Evolutionary conservation across 2,888 invertebrate genomes (phyloP), one percentile per base, ranked within the genome.

Genomic region (Venustoraphidia nigricollis): DNA sequence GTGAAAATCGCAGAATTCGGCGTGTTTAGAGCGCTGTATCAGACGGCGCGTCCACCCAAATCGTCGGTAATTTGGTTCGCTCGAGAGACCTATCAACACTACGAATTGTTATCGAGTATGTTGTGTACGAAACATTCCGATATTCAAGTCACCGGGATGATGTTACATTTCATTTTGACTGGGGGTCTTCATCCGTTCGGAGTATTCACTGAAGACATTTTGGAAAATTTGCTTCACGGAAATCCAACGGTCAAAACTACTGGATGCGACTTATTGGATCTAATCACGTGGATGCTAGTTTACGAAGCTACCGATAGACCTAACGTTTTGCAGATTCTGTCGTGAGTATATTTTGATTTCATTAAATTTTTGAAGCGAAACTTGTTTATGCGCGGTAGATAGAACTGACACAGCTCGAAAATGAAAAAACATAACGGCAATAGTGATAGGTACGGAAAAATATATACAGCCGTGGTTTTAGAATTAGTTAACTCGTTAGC

Each of bases 1-100:
- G 57, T 68, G 10, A 59, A 63, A 48, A 54, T 69, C 36, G 65
- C 66, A 4, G 69, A 69, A 54, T 68, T 68, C 55, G 69, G 69
- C 13, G 59, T 67, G 34, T 47, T 49, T 39, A 46, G 66, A 63
- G 61, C 63, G 10, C 52, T 66, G 17, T 63, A 62, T 45, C 62
- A 62, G 44, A 54, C 59, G 27, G 60, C 58, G 14, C 58, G 60
- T 43, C 61, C 66, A 2, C 62, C 65, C 5, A 59, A 62, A 45
- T 59, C 64, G 10, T 62, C 66, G 2, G 55, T 64, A 34, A 66
- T 68, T 41, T 68, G 68, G 68, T 67, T 67, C 55, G 59, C 68
- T 3, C 59, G 62, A 49, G 68, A 68, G 57, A 64, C 62, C 8
- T 61, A 60, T 37, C 55, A 57, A 44, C 48, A 49, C 34, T 60